phyloP scores from a whole-genome alignment of 2,888 invertebrate species.

The Drosophila parthenogenetica region DNA sequence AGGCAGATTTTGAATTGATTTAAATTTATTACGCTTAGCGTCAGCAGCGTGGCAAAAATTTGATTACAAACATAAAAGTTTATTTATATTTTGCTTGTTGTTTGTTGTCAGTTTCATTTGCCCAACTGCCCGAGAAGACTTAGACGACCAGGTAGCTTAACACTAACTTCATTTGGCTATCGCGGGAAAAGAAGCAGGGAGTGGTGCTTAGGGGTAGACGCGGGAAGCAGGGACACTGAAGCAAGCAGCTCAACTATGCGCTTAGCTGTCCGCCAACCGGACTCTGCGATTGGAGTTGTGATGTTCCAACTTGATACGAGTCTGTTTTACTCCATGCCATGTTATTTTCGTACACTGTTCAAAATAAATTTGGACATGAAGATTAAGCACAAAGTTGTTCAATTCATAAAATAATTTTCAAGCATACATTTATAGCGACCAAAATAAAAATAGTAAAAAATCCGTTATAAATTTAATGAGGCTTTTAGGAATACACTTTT shows the following conservation, averaged over 20 bases:
- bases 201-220: background rate
- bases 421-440: no score
- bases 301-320: background rate
- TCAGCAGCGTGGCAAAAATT: constrained; percentile 70
- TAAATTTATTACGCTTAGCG: constrained; percentile 68
- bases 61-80: constrained; percentile 79
- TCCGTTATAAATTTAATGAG: no score
- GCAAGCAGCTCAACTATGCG: constrained; percentile 13
- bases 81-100: constrained; percentile 66
- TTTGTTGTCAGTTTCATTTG: constrained; percentile 41
- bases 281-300: constrained; percentile 7
- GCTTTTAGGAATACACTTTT: no score
- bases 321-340: background rate
- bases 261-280: constrained; percentile 14
- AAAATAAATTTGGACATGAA: background rate
- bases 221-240: constrained; percentile 1
- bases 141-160: constrained; percentile 38
- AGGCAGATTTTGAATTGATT: constrained; percentile 63
- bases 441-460: no score
- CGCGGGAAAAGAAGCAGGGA: constrained; percentile 2
- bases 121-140: constrained; percentile 16
- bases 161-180: constrained; percentile 74
- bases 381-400: no score
- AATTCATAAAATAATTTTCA: no score
- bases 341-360: background rate